Percentiles rank a stretch among this genome's conserved stretches.
Conservation (phyloP, 2,113 vertebrate genomes). For the Pseudopodoces humilis region DNA sequence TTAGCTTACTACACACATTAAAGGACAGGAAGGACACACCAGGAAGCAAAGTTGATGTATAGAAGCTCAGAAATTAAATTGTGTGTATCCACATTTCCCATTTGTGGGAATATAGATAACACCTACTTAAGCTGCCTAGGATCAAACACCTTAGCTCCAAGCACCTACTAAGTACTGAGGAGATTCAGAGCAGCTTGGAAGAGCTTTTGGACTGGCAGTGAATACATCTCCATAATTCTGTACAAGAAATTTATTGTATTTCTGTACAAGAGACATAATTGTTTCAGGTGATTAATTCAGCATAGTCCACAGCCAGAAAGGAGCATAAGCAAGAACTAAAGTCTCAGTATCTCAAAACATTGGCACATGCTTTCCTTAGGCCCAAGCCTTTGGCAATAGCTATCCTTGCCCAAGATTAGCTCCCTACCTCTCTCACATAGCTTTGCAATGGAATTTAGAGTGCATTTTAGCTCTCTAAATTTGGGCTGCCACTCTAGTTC, state of each 20-base stretch:
- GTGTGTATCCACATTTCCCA: not conserved
- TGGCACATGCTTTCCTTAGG: not conserved
- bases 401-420: not conserved
- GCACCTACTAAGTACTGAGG: accelerated
- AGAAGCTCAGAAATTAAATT: not conserved
- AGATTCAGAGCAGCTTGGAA: not conserved
- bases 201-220: not conserved
- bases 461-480: not conserved
- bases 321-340: not conserved
- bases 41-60: not conserved
- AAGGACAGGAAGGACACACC: not conserved
- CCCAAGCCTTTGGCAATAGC: not conserved
- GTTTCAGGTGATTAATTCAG: not conserved
- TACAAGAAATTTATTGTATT: not conserved
- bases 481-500: not conserved
- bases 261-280: not conserved
- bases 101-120: not conserved
- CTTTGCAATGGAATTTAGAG: not conserved
- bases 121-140: not conserved
- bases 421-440: not conserved
- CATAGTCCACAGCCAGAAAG: not conserved
- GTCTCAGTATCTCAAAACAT: not conserved
- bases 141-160: not conserved
- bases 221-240: not conserved
- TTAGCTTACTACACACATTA: not conserved